phyloP scores from a whole-genome alignment of 2,113 vertebrate species.

The Pelecanoides urinatrix region DNA sequence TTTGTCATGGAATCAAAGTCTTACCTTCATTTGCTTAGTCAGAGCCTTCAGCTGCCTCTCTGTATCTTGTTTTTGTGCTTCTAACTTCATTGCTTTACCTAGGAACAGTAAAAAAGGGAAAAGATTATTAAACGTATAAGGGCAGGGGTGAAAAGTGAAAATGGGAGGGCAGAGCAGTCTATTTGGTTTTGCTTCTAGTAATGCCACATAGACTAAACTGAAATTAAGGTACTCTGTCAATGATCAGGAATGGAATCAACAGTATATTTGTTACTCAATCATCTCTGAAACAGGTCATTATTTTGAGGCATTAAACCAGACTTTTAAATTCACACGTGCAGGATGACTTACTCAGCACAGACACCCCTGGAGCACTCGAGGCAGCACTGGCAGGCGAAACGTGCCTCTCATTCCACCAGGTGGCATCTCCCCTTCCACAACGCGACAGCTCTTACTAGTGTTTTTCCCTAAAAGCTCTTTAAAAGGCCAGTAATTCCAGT shows the following conservation, averaged over 20 bases:
- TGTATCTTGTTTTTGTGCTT: conserved; percentile 88
- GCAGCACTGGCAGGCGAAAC: background rate
- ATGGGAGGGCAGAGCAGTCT: background rate
- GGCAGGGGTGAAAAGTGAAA: background rate
- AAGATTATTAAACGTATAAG: background rate
- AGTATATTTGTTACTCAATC: background rate
- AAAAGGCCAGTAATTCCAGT: background rate
- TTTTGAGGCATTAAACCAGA: background rate
- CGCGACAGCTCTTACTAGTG: rapidly evolving
- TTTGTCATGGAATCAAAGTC: background rate
- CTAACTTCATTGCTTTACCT: conserved; percentile 88
- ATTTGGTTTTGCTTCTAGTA: background rate
- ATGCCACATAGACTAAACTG: background rate
- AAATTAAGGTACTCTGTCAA: background rate
- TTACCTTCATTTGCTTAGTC: conserved; percentile 91
- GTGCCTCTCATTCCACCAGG: background rate
- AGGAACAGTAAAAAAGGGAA: background rate
- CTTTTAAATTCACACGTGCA: no score
- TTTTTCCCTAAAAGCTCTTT: background rate
- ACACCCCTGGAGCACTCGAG: rapidly evolving
- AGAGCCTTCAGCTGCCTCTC: conserved; percentile 89
- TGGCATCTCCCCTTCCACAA: background rate
- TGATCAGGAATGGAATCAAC: background rate
- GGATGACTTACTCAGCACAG: no score
- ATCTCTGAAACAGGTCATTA: background rate